These are phyloP conservation scores for Hyles lineata DNA, from an alignment of 2,888 invertebrate species.

Conservation along the genomic window DNA sequence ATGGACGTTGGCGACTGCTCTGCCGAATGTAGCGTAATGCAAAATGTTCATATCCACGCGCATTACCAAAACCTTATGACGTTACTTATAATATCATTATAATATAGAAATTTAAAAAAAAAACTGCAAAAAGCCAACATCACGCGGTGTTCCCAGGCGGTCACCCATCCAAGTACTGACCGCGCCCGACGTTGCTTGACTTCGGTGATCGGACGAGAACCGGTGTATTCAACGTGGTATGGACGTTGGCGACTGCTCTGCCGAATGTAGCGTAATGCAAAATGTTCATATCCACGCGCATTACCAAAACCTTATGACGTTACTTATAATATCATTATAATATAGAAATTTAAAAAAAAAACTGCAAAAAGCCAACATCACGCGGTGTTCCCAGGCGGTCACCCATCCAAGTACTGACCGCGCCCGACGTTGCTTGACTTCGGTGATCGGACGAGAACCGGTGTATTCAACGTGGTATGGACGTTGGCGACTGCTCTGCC, in stretches of 20 bases:
- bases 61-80: too few relatives aligned
- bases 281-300: too few relatives aligned
- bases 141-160: slow-evolving; percentile 78
- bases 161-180: slow-evolving; percentile 82
- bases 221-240: slow-evolving; percentile 79
- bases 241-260: slow-evolving; percentile 56
- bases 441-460: slow-evolving; percentile 83
- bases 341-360: not conserved
- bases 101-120: not conserved
- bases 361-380: slow-evolving; percentile 66
- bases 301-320: too few relatives aligned
- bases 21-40: too few relatives aligned
- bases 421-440: slow-evolving; percentile 81
- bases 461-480: slow-evolving; percentile 79
- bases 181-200: slow-evolving; percentile 80
- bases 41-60: too few relatives aligned
- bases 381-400: slow-evolving; percentile 79
- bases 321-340: too few relatives aligned
- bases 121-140: slow-evolving; percentile 64
- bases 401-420: slow-evolving; percentile 81
- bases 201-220: slow-evolving; percentile 83
- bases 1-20: slow-evolving; percentile 60
- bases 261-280: too few relatives aligned
- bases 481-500: slow-evolving; percentile 51
- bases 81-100: too few relatives aligned